Conservation (phyloP, 2,888 invertebrate species). For the Lasioglossum vierecki region DNA sequence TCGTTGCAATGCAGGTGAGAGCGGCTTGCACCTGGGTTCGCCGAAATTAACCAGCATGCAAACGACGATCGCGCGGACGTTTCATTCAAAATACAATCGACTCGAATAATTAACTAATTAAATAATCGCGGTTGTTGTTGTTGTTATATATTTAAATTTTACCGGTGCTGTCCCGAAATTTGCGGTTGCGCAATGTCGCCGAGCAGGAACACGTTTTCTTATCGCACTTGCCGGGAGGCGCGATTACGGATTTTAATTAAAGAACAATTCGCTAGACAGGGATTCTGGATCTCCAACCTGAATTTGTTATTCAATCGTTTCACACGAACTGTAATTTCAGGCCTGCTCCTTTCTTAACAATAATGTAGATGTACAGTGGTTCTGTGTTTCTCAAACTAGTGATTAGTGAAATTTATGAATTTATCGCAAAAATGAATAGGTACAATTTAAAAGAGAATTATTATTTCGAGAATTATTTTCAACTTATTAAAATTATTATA, state of each 20-base stretch:
- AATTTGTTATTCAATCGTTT: not conserved
- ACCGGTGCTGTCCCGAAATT: not conserved
- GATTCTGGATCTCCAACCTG: not conserved
- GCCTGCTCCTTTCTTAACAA: not conserved
- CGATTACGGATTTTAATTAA: not conserved
- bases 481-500: too few species aligned
- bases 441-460: too few species aligned
- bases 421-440: too few species aligned
- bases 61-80: conserved; percentile 38
- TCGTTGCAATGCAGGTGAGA: conserved; percentile 69
- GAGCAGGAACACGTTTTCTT: not conserved
- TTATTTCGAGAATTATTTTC: too few species aligned
- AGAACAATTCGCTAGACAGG: not conserved
- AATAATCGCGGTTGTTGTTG: conserved; percentile 15
- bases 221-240: not conserved
- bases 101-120: conserved; percentile 53
- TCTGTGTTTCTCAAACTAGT: too few species aligned
- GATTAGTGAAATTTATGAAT: too few species aligned
- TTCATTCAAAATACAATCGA: conserved; percentile 30
- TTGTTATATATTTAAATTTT: conserved; percentile 2
- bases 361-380: too few species aligned
- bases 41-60: conserved; percentile 62
- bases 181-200: conserved; percentile 7
- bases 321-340: not conserved
- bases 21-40: conserved; percentile 66